Evolutionary conservation across 2,888 invertebrate genomes (phyloP), one percentile per base, ranked within the genome.

Genomic region (Heteromyza rotundicornis): DNA sequence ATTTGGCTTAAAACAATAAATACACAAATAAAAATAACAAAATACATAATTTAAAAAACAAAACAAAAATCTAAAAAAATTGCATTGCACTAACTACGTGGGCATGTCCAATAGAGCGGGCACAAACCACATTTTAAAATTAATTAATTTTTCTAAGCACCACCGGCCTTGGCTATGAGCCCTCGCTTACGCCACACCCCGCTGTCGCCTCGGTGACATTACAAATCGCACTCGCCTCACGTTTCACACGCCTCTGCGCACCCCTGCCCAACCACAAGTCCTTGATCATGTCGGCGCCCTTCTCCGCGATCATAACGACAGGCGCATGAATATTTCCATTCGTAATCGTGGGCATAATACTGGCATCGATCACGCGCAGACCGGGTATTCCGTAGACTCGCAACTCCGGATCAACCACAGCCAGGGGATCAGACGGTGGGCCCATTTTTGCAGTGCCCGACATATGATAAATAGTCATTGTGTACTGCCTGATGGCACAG

Each of bases 291-390:
- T 95, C 94, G 1, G 94, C 88, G 0, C 90, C 94, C 76, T 94
- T 94, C 77, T 95, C 95, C 0, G 86, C 94, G 20, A 95, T 92
- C 94, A 94, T 95, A 27, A 94, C 90, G 0, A 90, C 89, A 0
- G 94, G 94, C 0, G 94, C 95, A 73, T 94, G 94, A 19, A 92
- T 93, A 74, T 95, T 94, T 0, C 94, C 95, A 76, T 90, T 94
- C 0, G 93, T 92, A 36, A 95, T 90, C 1, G 89, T 86, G 0
- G 94, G 95, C 94, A 95, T 95, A 65, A 95, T 90, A 66, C 92
- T 92, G 0, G 94, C 94, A 74, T 95, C 95, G 62, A 94, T 91
- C 0, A 95, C 93, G 56, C 95, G 85, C 22, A 95, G 82, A 0
- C 92, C 92, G 61, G 89, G 84, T 0, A 95, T 84, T 0, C 94